A percentile compares a stretch with the other conserved stretches of the same genome.
These are phyloP conservation scores for Luperina testacea DNA, from an alignment of 2,888 invertebrate species.

Conservation along the genomic window DNA sequence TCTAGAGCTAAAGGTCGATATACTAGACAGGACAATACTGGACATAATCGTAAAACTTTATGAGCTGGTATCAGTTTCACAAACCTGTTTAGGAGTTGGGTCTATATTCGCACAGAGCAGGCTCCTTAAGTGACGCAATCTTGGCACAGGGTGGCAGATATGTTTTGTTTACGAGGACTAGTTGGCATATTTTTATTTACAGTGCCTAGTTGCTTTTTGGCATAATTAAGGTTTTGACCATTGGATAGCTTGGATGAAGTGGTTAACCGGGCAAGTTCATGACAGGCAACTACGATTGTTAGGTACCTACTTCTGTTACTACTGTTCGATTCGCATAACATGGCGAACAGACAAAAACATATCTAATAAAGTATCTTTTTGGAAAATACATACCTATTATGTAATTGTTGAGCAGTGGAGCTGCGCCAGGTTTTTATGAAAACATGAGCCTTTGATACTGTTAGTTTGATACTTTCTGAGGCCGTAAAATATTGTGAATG, in stretches of 20 bases:
- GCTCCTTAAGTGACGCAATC: slow-evolving; percentile 20
- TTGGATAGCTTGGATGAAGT: background rate
- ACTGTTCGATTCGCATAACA: background rate
- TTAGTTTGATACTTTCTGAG: background rate
- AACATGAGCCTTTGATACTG: background rate
- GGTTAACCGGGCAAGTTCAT: background rate
- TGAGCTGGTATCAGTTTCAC: slow-evolving; percentile 35
- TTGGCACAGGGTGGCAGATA: background rate
- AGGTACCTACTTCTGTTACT: background rate
- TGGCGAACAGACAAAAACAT: background rate
- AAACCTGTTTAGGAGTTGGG: slow-evolving; percentile 52
- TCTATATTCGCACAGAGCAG: slow-evolving; percentile 32
- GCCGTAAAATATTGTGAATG: background rate
- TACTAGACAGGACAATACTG: slow-evolving; percentile 23
- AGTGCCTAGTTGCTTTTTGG: background rate
- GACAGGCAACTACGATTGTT: background rate
- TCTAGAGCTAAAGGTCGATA: slow-evolving; percentile 22
- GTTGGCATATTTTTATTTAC: background rate
- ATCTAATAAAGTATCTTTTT: background rate
- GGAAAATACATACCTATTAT: background rate
- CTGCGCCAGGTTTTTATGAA: background rate
- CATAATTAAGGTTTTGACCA: background rate
- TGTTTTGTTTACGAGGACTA: background rate
- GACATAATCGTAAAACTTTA: slow-evolving; percentile 53
- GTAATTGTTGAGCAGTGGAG: background rate